Evolutionary conservation across 2,113 vertebrate genomes (phyloP), one percentile per base, ranked within the genome.

Genomic region (Chunga burmeisteri): DNA sequence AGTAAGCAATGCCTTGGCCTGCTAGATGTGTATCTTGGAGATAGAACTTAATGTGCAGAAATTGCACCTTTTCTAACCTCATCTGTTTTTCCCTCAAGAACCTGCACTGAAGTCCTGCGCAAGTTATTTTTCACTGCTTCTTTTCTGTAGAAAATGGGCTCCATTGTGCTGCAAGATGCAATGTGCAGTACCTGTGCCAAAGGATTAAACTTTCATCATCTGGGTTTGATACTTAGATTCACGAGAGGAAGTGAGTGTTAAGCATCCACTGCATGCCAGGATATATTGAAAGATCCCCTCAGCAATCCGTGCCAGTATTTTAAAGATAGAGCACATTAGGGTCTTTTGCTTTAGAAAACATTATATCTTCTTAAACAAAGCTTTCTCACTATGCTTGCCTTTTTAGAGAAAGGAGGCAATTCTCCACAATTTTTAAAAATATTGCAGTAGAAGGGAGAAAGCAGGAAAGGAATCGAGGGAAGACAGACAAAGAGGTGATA

Each of bases 131-230:
- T 80, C 62, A n/a, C 44, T 70, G 50, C 46, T 70, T 80, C 29
- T 63, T 73, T 78, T 42, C 78, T 3, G 1, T 1, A 70, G 47
- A 88, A 91, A 95, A 90, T 11, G 34, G 71, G 50, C 32, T 95
- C 46, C 59, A 56, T 91, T 96, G 71, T 81, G 92, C 47, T 81
- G 94, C 95, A 91, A 93, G 89, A 82, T 82, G 81, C 81, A 85
- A 73, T 30, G 36, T 58, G 40, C 70, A 75, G 81, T 86, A 93
- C 94, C 88, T 93, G 77, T 94, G 95, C 96, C 97, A 96, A 90
- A 93, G 85, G 94, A 96, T 96, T 97, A 95, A 96, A 93, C 61
- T 96, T 93, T 93, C 94, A 87, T 95, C 95, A 82, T 97, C 88
- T 94, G 92, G 87, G 81, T 90, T 93, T 95, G 93, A 96, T 94